A percentile compares a stretch with the other conserved stretches of the same genome.
These are phyloP conservation scores for Cheilosia grossa DNA, from an alignment of 2,888 invertebrate genomes.

Conservation along the genomic window DNA sequence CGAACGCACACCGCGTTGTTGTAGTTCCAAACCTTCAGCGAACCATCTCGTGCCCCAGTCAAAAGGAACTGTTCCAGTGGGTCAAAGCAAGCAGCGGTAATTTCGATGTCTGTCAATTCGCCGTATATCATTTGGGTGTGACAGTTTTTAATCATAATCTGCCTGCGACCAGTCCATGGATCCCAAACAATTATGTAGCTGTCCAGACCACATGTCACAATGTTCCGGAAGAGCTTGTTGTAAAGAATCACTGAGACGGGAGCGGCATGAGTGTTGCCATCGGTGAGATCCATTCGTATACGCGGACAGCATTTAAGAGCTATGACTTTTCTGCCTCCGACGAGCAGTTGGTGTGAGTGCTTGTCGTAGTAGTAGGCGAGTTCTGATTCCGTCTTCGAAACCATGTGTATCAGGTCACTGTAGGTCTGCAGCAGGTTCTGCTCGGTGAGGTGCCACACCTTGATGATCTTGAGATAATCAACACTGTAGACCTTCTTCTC, in stretches of 20 bases:
- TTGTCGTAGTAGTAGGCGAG: constrained; percentile 87
- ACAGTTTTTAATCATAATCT: constrained; percentile 88
- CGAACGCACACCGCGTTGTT: constrained; percentile 90
- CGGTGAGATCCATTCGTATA: constrained; percentile 87
- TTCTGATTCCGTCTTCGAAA: constrained; percentile 86
- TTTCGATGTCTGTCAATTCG: constrained; percentile 83
- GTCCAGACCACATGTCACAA: constrained; percentile 91
- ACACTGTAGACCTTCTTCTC: constrained; percentile 89
- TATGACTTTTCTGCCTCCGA: constrained; percentile 88
- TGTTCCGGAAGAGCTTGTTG: constrained; percentile 89
- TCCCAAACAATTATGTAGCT: constrained; percentile 93
- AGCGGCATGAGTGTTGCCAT: constrained; percentile 89
- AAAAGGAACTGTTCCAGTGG: constrained; percentile 88
- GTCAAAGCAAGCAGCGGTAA: constrained; percentile 85
- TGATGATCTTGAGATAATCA: constrained; percentile 88
- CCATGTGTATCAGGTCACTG: constrained; percentile 86
- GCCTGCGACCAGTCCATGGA: constrained; percentile 87
- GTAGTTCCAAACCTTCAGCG: constrained; percentile 92
- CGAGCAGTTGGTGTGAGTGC: constrained; percentile 86
- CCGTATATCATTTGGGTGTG: constrained; percentile 88
- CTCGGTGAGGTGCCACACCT: constrained; percentile 90
- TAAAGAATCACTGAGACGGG: constrained; percentile 90
- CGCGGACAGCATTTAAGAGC: constrained; percentile 87
- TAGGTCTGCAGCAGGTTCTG: constrained; percentile 88
- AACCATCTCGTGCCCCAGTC: constrained; percentile 91